phyloP scores from a whole-genome alignment of 1,140 invertebrate genomes.

The Drosophila pachea region DNA sequence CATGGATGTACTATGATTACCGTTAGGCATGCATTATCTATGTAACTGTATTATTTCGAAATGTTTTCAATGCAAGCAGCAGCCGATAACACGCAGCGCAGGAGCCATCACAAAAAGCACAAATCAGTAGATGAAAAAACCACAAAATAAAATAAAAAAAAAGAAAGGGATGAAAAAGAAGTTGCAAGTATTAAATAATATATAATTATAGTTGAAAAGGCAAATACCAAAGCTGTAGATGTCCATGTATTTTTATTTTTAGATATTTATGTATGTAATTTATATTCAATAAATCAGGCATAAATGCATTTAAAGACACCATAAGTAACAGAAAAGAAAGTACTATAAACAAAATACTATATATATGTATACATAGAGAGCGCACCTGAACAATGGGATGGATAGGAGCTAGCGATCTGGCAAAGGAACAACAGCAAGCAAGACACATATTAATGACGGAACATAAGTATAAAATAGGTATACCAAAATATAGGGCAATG shows the following conservation, averaged over 20 bases:
- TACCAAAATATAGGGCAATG: slow-evolving; percentile 70
- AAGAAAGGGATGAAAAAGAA: slow-evolving; percentile 38
- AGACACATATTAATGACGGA: slow-evolving; percentile 9
- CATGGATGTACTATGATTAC: slow-evolving; percentile 24
- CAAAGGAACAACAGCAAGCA: slow-evolving; percentile 40
- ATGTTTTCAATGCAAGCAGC: slow-evolving; percentile 58
- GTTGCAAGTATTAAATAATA: slow-evolving; percentile 21
- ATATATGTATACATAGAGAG: slow-evolving; percentile 9
- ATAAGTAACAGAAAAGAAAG: slow-evolving; percentile 20
- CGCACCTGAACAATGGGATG: slow-evolving; percentile 26
- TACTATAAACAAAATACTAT: slow-evolving; percentile 20
- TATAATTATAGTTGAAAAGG: slow-evolving; percentile 6
- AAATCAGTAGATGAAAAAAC: slow-evolving; percentile 62
- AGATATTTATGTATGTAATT: slow-evolving; percentile 76
- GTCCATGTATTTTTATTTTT: slow-evolving; percentile 72
- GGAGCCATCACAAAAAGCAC: slow-evolving; percentile 72
- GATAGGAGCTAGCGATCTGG: slow-evolving; percentile 7
- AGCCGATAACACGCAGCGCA: slow-evolving; percentile 53
- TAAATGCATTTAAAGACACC: slow-evolving; percentile 67
- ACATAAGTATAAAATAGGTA: slow-evolving; percentile 44
- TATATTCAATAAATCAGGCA: slow-evolving; percentile 72
- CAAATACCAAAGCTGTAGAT: slow-evolving; percentile 48
- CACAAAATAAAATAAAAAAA: slow-evolving; percentile 14
- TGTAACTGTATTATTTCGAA: slow-evolving; percentile 34
- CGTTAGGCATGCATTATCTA: slow-evolving; percentile 35